Conservation (phyloP, 2,797 vertebrate species). For the Mallotus villosus region DNA sequence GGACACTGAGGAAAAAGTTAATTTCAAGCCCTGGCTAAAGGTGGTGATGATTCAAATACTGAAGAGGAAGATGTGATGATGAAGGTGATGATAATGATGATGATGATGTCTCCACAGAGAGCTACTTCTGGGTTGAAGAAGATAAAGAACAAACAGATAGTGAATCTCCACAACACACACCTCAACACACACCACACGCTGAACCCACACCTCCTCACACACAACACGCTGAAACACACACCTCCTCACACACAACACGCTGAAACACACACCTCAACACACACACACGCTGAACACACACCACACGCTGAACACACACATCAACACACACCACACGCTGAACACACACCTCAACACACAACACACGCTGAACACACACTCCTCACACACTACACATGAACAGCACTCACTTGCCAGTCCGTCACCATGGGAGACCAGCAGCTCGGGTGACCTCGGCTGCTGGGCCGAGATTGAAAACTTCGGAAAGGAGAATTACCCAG, state of each 20-base stretch:
- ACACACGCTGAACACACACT: neutral
- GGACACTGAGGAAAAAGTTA: no score
- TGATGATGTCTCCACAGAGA: constrained; percentile 34
- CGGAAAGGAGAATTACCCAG: neutral
- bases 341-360: no score
- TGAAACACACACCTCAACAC: neutral
- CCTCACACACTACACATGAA: constrained; percentile 14
- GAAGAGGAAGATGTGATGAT: neutral
- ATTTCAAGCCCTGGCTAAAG: no score
- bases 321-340: neutral
- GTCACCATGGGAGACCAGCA: constrained; percentile 64
- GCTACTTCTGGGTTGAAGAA: constrained; percentile 33
- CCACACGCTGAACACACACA: neutral
- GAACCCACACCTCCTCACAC: no score
- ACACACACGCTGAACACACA: neutral
- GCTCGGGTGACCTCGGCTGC: constrained; percentile 44
- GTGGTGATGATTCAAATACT: no score
- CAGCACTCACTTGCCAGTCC: constrained; percentile 39
- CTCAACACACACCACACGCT: neutral
- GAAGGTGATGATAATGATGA: neutral
- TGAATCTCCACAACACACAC: constrained; percentile 31
- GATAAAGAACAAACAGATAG: constrained; percentile 44
- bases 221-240: neutral
- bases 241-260: neutral
- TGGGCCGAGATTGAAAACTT: constrained; percentile 31